Evolutionary conservation across 2,888 invertebrate species (phyloP).

Genomic region (Onthophagus sagittarius): DNA sequence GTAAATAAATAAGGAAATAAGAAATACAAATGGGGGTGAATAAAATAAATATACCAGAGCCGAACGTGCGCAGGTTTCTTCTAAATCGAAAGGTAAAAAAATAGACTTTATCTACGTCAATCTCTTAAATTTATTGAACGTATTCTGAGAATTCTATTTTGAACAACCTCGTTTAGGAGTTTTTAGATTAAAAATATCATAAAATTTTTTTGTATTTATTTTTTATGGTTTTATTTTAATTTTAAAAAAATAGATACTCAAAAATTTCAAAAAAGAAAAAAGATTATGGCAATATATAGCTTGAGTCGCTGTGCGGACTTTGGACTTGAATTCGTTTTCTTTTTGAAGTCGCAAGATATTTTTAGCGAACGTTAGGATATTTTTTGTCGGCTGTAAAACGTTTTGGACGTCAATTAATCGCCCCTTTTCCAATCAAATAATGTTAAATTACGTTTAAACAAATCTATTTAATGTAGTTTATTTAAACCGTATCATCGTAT

Average conservation of each 20-base stretch:
- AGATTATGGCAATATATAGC: not conserved
- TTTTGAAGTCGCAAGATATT: not conserved
- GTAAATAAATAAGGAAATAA: not conserved
- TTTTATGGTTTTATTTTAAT: not conserved
- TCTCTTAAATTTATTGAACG: slow-evolving; percentile 7
- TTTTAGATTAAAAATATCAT: not conserved
- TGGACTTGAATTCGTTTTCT: not conserved
- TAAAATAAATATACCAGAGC: slow-evolving; percentile 43
- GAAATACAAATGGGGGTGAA: slow-evolving; percentile 43
- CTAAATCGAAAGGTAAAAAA: slow-evolving; percentile 42
- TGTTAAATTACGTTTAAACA: not conserved
- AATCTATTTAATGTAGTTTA: too few relatives aligned
- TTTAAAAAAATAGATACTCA: too few relatives aligned
- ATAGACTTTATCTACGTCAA: not conserved
- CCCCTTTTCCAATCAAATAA: not conserved
- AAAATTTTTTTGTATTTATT: not conserved
- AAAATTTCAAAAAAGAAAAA: too few relatives aligned
- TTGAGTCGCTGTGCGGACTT: not conserved
- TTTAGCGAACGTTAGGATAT: not conserved
- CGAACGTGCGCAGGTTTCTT: slow-evolving; percentile 41
- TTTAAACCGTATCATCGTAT: too few relatives aligned
- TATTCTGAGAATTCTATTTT: slow-evolving; percentile 8
- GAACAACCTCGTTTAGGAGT: not conserved
- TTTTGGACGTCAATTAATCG: not conserved
- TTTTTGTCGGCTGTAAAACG: not conserved